These are phyloP conservation scores for Rhynchonycteris naso DNA, from an alignment of 2,797 vertebrate species.

Conservation along the genomic window DNA sequence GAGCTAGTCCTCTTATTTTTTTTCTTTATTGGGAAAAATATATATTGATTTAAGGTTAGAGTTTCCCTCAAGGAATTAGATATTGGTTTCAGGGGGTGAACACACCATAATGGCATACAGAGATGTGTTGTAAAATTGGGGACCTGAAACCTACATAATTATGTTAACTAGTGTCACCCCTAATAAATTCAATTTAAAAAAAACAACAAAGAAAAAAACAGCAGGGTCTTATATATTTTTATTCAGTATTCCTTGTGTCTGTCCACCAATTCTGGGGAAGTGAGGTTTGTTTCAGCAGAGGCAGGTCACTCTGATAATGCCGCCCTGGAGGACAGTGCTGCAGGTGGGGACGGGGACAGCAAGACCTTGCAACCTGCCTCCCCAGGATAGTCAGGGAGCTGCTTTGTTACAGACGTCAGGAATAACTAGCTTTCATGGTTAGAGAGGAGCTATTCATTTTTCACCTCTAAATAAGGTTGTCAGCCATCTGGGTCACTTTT, in stretches of 20 bases:
- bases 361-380: not conserved
- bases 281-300: not conserved
- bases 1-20: not conserved
- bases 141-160: too few relatives aligned
- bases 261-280: not conserved
- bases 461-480: slow-evolving; percentile 5
- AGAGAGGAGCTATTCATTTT: not conserved
- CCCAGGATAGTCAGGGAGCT: not conserved
- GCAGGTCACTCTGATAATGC: not conserved
- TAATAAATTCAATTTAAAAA: too few relatives aligned
- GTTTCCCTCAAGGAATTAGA: not conserved
- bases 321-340: not conserved
- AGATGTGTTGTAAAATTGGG: too few relatives aligned
- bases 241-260: not conserved
- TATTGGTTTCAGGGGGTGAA: not conserved
- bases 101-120: too few relatives aligned
- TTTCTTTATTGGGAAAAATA: not conserved
- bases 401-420: not conserved
- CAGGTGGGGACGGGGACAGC: too few relatives aligned
- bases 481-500: slow-evolving; percentile 54
- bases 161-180: too few relatives aligned
- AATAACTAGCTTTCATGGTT: not conserved
- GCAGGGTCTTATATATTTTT: not conserved
- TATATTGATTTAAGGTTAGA: not conserved
- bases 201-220: too few relatives aligned